These are phyloP conservation scores for Seira sanloemensis DNA, from an alignment of 2,888 invertebrate species.

Conservation along the genomic window DNA sequence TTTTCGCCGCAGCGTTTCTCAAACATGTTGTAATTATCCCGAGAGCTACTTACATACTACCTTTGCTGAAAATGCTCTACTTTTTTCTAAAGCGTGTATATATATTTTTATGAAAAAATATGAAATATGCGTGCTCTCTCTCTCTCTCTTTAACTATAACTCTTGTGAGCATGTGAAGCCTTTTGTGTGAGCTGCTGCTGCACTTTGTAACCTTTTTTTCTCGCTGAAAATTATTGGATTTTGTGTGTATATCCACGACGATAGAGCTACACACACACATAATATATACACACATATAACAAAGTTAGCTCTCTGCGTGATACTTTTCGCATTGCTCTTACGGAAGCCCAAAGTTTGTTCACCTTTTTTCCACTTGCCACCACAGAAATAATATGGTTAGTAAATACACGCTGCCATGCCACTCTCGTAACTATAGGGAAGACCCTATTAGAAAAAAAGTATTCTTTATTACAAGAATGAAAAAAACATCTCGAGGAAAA, in stretches of 20 bases:
- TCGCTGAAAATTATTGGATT: neutral
- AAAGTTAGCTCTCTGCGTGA: too few species aligned
- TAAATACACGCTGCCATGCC: neutral
- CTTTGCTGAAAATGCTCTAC: neutral
- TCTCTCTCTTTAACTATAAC: too few species aligned
- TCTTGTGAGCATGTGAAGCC: neutral
- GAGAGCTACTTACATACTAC: neutral
- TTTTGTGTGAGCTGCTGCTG: too few species aligned
- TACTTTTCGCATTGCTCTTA: neutral
- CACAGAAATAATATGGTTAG: neutral
- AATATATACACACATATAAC: too few species aligned
- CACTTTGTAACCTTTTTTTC: neutral
- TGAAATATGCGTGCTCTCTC: neutral
- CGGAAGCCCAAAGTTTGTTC: conserved; percentile 66
- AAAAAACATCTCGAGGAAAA: neutral
- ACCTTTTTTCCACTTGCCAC: conserved; percentile 46
- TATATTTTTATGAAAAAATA: neutral
- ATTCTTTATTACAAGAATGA: too few species aligned
- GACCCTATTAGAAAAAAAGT: too few species aligned
- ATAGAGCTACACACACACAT: too few species aligned
- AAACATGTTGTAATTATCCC: neutral
- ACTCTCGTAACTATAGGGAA: neutral
- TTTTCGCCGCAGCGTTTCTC: neutral
- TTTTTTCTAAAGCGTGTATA: neutral
- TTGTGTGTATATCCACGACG: too few species aligned